Evolutionary conservation across 2,797 vertebrate species (phyloP), one percentile per base, ranked within the genome.

Genomic region (Carduelis carduelis): DNA sequence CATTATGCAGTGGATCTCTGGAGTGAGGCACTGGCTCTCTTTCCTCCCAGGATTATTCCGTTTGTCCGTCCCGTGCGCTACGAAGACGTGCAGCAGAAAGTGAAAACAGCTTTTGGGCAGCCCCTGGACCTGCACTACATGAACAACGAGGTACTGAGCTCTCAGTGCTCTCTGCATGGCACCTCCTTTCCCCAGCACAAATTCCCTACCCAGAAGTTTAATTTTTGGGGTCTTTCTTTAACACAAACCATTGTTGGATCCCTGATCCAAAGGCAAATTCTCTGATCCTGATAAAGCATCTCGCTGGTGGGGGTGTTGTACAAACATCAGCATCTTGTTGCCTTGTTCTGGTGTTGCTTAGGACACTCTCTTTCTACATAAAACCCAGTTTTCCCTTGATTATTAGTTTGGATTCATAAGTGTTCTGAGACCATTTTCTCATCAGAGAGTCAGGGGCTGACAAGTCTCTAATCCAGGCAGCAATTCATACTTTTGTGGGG

Each of bases 1-100:
- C 37, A 12, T 47, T 72, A 2, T 34, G 17, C 13, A 14, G 35
- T 35, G 0, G 23, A 6, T 63, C n/a, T 72, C 63, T 72, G 81
- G 21, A 9, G 41, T 46, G 24, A 93, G 7, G n/a, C 34, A 2
- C 13, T 24, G 69, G 1, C 68, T 71, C 8, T 84, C 86, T 79
- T 83, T 80, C 24, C 1, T 76, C 80, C 86, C 97, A 99, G 99
- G 97, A 99, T 99, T 96, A 98, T 99, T 97, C 98, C 99, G 28
- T 99, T 99, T 87, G 98, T 98, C 90, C 98, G 99, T 53, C 99
- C 99, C 5, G 99, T 99, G 92, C 98, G 98, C 95, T 99, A 99
- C 17, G 99, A 99, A 91, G 99, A 99, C 49, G 98, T 99, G 96
- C 98, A 99, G 71, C 99, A 98, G 98, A 99, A 99, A 97, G 99